These are phyloP conservation scores for Hypomecis punctinalis DNA, from an alignment of 2,888 invertebrate genomes.

Conservation along the genomic window DNA sequence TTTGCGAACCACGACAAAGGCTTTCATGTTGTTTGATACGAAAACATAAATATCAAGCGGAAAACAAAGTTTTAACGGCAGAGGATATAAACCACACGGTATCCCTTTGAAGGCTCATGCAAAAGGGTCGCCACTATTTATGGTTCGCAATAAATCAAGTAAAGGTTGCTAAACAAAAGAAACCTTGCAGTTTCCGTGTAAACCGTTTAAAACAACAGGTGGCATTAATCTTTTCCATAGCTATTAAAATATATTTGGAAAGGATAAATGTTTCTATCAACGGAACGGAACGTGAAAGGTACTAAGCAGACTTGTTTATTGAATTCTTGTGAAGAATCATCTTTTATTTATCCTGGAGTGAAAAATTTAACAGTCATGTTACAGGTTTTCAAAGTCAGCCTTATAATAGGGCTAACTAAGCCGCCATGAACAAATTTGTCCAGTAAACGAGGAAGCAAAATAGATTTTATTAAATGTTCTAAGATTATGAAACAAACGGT, in stretches of 20 bases:
- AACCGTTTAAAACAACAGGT: slow-evolving; percentile 22
- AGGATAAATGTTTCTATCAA: background rate
- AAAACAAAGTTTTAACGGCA: slow-evolving; percentile 53
- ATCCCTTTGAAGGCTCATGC: slow-evolving; percentile 48
- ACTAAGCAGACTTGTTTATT: too few species aligned
- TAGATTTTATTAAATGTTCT: too few species aligned
- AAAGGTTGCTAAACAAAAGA: slow-evolving; percentile 39
- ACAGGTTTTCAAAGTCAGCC: too few species aligned
- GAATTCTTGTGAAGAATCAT: too few species aligned
- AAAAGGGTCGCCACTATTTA: slow-evolving; percentile 48
- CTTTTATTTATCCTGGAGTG: too few species aligned
- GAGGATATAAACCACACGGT: slow-evolving; percentile 45
- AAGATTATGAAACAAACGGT: too few species aligned
- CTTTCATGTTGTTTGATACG: slow-evolving; percentile 45
- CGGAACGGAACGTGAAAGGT: too few species aligned
- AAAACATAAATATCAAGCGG: slow-evolving; percentile 61
- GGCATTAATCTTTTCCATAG: background rate
- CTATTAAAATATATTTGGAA: background rate
- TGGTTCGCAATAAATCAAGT: slow-evolving; percentile 42
- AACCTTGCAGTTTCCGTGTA: slow-evolving; percentile 30
- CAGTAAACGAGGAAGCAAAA: too few species aligned
- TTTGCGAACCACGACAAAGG: slow-evolving; percentile 56
- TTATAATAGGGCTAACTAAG: too few species aligned
- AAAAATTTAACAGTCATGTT: too few species aligned
- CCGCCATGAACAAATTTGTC: too few species aligned